Conservation (phyloP, 2,888 invertebrate genomes). For the Dryobota labecula region DNA sequence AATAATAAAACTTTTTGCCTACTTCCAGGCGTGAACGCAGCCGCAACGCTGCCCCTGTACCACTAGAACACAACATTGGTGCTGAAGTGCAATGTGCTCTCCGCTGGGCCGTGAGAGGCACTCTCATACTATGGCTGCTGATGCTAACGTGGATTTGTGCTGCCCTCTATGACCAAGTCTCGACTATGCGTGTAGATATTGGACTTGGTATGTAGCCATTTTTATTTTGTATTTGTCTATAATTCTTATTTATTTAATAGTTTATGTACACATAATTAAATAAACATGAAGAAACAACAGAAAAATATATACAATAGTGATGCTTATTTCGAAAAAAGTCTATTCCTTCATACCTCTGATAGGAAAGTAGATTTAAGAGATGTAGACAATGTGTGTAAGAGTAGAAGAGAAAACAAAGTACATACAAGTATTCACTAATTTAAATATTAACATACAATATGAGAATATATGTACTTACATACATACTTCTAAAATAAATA, state of each 20-base stretch:
- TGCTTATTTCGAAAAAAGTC: too few relatives aligned
- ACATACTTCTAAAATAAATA: too few relatives aligned
- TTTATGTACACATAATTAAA: too few relatives aligned
- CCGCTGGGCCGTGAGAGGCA: slow-evolving; percentile 85
- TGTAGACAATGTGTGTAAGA: too few relatives aligned
- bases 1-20: background rate
- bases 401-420: too few relatives aligned
- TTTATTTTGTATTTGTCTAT: background rate
- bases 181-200: slow-evolving; percentile 81
- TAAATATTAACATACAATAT: too few relatives aligned
- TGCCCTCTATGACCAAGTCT: slow-evolving; percentile 85
- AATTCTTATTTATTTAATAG: background rate
- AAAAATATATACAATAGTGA: too few relatives aligned
- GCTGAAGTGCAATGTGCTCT: slow-evolving; percentile 84
- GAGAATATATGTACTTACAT: too few relatives aligned
- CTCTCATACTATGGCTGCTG: slow-evolving; percentile 85
- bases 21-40: slow-evolving; percentile 82
- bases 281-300: too few relatives aligned
- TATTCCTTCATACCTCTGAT: too few relatives aligned
- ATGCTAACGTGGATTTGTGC: slow-evolving; percentile 89
- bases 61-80: slow-evolving; percentile 78
- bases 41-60: slow-evolving; percentile 65
- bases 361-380: too few relatives aligned
- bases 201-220: slow-evolving; percentile 75
- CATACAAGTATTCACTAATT: too few relatives aligned